phyloP scores from a whole-genome alignment of 2,888 invertebrate genomes.

The Plusia festucae region DNA sequence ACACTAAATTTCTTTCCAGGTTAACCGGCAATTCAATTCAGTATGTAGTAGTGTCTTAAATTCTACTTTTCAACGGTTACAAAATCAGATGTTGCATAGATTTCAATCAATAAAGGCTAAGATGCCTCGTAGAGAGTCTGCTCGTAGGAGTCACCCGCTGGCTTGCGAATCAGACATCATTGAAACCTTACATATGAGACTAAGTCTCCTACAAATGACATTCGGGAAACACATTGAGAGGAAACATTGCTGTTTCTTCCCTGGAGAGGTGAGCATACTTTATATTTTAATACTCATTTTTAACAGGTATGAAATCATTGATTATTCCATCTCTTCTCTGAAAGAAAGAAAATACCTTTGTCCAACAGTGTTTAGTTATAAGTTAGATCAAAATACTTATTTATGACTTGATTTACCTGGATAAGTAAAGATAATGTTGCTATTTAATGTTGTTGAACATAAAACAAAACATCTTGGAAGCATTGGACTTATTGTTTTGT shows the following conservation, averaged over 20 bases:
- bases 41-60: constrained; percentile 94
- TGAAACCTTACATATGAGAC: constrained; percentile 97
- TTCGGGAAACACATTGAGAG: constrained; percentile 98
- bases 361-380: not conserved
- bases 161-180: constrained; percentile 98
- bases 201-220: constrained; percentile 97
- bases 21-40: constrained; percentile 94
- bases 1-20: constrained; percentile 85
- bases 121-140: constrained; percentile 97
- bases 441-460: no score
- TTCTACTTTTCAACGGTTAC: constrained; percentile 95
- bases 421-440: no score
- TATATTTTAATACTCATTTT: not conserved
- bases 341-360: not conserved
- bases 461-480: not conserved
- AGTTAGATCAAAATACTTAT: no score
- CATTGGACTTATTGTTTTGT: not conserved
- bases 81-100: constrained; percentile 95
- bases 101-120: constrained; percentile 96
- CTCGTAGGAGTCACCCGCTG: constrained; percentile 96
- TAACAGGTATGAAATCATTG: no score
- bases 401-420: no score
- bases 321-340: no score
- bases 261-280: constrained; percentile 93
- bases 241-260: constrained; percentile 98